Percentiles rank a stretch among this genome's conserved stretches.
Evolutionary conservation across 2,797 vertebrate genomes (phyloP).

Genomic region (Prunella strophiata): DNA sequence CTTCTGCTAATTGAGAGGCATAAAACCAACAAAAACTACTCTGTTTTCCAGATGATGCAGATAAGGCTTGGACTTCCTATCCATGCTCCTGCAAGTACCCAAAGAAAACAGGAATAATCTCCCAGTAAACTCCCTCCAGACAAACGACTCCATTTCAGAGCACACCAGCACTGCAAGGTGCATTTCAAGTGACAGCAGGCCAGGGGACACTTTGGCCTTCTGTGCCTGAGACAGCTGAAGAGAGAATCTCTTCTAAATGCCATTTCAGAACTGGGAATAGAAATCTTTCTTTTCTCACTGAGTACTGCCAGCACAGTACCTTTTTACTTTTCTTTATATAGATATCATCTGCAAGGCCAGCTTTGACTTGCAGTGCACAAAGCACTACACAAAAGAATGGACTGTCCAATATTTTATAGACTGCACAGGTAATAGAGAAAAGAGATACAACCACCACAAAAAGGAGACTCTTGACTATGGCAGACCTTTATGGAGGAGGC

Average conservation of each 20-base stretch:
- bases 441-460: not conserved
- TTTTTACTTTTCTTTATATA: not conserved
- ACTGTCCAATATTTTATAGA: not conserved
- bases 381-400: not conserved
- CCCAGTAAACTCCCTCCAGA: not conserved
- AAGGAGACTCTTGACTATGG: not conserved
- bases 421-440: not conserved
- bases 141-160: not conserved
- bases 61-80: not conserved
- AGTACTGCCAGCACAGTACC: not conserved
- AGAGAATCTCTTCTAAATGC: not conserved
- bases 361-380: not conserved
- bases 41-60: not conserved
- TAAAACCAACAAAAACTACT: not conserved
- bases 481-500: not conserved
- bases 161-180: not conserved
- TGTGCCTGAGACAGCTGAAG: not conserved
- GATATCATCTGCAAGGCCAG: not conserved
- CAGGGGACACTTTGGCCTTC: not conserved
- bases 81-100: accelerated
- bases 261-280: not conserved
- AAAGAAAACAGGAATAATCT: not conserved
- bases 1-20: not conserved
- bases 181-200: not conserved
- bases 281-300: not conserved